Percentiles rank a stretch among this genome's conserved stretches.
Evolutionary conservation across 1,140 invertebrate genomes (phyloP).

Genomic region (Plectrocnemia conspersa): DNA sequence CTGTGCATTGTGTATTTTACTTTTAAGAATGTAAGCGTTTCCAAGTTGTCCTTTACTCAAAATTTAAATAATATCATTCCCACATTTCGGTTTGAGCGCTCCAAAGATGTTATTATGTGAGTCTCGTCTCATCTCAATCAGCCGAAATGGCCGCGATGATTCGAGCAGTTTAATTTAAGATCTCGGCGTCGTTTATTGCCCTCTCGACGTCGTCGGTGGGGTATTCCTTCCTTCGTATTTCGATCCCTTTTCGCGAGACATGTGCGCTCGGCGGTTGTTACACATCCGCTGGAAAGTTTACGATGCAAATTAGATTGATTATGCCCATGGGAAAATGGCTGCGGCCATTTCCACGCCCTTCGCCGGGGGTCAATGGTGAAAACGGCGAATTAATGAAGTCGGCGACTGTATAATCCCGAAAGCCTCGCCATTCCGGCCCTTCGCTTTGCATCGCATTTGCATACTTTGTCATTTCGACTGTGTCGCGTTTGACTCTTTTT

Average conservation of each 20-base stretch:
- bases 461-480: conserved; percentile 24
- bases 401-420: conserved; percentile 30
- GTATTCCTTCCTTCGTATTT: neutral
- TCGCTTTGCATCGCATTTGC: conserved; percentile 33
- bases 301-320: conserved; percentile 36
- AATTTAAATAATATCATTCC: no score
- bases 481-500: conserved; percentile 29
- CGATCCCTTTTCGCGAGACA: neutral
- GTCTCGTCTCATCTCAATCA: conserved; percentile 3
- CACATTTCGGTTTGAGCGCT: neutral
- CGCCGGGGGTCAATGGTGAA: conserved; percentile 29
- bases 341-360: conserved; percentile 19
- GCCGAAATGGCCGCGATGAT: neutral
- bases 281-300: conserved; percentile 28
- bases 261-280: conserved; percentile 20
- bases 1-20: no score
- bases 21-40: no score
- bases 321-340: conserved; percentile 28
- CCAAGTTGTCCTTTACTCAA: no score
- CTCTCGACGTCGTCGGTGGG: neutral
- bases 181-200: neutral
- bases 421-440: conserved; percentile 25
- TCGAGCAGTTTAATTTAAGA: neutral
- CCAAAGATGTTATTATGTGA: neutral
- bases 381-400: conserved; percentile 35